A percentile compares a stretch with the other conserved stretches of the same genome.
phyloP scores from a whole-genome alignment of 2,888 invertebrate genomes.

The Spicauda simplicius region DNA sequence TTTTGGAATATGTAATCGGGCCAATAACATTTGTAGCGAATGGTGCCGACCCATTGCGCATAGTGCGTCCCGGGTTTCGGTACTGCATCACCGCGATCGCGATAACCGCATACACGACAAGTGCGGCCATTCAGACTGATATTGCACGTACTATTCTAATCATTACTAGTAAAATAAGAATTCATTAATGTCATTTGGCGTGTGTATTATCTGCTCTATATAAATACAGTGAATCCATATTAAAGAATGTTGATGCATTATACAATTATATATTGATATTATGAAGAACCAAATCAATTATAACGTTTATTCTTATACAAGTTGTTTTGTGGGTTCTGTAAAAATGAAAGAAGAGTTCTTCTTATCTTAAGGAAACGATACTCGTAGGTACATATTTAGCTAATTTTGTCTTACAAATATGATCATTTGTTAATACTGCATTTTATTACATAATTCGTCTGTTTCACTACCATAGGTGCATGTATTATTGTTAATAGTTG shows the following conservation, averaged over 20 bases:
- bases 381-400: no score
- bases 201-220: background rate
- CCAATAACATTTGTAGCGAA: conserved; percentile 2
- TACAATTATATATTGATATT: no score
- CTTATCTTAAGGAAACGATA: no score
- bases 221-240: no score
- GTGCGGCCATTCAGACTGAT: conserved; percentile 68
- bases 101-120: conserved; percentile 62
- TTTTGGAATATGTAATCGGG: no score
- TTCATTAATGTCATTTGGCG: background rate
- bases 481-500: background rate
- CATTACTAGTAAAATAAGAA: background rate
- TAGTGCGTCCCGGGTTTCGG: conserved; percentile 27
- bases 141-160: background rate
- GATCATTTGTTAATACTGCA: background rate
- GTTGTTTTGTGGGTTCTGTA: no score
- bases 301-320: no score
- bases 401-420: no score
- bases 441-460: background rate
- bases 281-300: no score
- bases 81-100: conserved; percentile 39
- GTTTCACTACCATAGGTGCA: background rate
- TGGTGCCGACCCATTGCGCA: conserved; percentile 23
- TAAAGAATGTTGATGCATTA: no score
- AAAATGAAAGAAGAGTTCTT: no score